phyloP scores from a whole-genome alignment of 2,888 invertebrate species.

The Microplitis deprimator region DNA sequence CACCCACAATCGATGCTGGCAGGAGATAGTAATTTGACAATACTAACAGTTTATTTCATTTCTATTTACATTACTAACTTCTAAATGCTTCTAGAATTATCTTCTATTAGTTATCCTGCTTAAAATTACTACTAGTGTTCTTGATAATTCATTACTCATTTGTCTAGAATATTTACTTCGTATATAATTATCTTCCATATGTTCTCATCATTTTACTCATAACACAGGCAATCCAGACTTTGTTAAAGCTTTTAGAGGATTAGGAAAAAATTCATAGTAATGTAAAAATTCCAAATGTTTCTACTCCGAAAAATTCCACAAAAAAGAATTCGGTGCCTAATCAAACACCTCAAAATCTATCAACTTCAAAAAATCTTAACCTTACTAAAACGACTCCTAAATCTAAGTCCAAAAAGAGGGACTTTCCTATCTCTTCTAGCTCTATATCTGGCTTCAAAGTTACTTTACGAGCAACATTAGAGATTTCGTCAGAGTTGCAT shows the following conservation, averaged over 20 bases:
- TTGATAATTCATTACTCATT: slow-evolving; percentile 2
- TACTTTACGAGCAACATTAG: slow-evolving; percentile 40
- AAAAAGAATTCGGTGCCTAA: background rate
- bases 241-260: slow-evolving; percentile 4
- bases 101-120: slow-evolving; percentile 1
- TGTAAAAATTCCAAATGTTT: background rate
- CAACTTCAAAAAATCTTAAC: slow-evolving; percentile 6
- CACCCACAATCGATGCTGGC: slow-evolving; percentile 6
- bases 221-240: slow-evolving; percentile 11
- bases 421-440: slow-evolving; percentile 38
- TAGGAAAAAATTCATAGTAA: background rate
- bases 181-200: background rate
- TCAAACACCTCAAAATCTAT: slow-evolving; percentile 3
- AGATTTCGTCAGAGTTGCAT: slow-evolving; percentile 35
- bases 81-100: slow-evolving; percentile 6
- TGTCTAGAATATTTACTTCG: background rate
- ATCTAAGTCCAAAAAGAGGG: slow-evolving; percentile 11
- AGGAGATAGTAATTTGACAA: background rate
- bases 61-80: slow-evolving; percentile 8
- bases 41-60: background rate
- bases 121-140: slow-evolving; percentile 3
- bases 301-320: slow-evolving; percentile 10
- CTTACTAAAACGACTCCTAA: slow-evolving; percentile 2
- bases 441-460: slow-evolving; percentile 40
- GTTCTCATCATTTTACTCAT: background rate